Evolutionary conservation across 92 coral and sea anemone genomes (phyloP).

Genomic region (Desmophyllum pertusum): DNA sequence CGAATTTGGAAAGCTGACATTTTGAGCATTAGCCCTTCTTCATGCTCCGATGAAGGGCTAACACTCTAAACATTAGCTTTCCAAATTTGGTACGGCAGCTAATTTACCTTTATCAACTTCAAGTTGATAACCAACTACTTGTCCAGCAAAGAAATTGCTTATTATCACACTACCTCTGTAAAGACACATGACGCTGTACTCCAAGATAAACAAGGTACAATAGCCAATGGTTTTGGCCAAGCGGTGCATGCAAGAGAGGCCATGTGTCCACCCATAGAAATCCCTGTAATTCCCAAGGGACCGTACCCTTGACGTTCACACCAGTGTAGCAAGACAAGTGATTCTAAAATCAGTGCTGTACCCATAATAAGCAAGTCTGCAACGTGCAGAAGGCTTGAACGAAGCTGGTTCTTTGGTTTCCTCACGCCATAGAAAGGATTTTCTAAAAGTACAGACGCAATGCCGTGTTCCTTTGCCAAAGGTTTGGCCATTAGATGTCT

Average conservation of each 20-base stretch:
- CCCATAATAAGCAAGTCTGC: slow-evolving; percentile 97
- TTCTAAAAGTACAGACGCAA: slow-evolving; percentile 87
- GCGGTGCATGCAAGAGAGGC: slow-evolving; percentile 98
- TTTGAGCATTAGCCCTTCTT: no score
- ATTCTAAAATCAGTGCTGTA: slow-evolving; percentile 86
- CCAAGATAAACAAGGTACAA: slow-evolving; percentile 95
- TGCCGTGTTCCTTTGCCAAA: slow-evolving; percentile 74
- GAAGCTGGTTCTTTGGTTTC: slow-evolving; percentile 86
- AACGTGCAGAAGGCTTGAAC: slow-evolving; percentile 87
- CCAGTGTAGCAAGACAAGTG: slow-evolving; percentile 87
- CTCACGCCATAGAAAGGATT: slow-evolving; percentile 92
- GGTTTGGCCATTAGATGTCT: slow-evolving; percentile 97
- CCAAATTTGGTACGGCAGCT: no score
- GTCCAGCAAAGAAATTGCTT: not conserved
- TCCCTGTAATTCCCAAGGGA: slow-evolving; percentile 90
- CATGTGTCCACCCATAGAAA: slow-evolving; percentile 99
- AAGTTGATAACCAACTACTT: no score
- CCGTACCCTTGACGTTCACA: slow-evolving; percentile 87
- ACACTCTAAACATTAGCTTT: no score
- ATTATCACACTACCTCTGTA: slow-evolving; percentile 67
- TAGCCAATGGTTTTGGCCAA: slow-evolving; percentile 93
- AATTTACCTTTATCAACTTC: no score
- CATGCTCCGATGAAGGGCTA: no score
- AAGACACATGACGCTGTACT: slow-evolving; percentile 97
- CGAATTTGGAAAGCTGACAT: no score